Base-by-base conservation (phyloP, 2,888 invertebrate genomes). In the Nemotelus nigrinus region DNA sequence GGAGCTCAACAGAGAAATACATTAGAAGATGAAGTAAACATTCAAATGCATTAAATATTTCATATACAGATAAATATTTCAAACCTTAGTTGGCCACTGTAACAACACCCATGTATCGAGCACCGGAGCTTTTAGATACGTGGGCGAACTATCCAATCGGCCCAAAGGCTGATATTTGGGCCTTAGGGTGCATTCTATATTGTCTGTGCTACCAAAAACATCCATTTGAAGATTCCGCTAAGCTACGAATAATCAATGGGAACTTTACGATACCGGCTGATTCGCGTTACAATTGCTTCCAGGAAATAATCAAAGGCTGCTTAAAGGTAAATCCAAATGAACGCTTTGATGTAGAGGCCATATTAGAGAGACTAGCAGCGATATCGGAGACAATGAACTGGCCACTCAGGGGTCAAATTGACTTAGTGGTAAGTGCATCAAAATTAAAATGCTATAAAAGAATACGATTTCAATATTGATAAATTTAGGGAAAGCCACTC, bases 51-150 rank as follows among this genome's bases (percentile, higher is more conserved):
- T 65, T 65, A 7, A 45, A 44, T 65, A 47, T 10, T n/a, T 25
- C 2, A 67, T 25, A 48, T 67, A 25, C 7, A 57, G 25, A 8
- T 25, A 10, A 57, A 57, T 45, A 45, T 48, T 67, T 50, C 67
- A 78, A 79, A 76, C 80, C 89, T 90, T 86, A 93, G 91, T 88
- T 94, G 89, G 92, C 93, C 64, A 90, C 91, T 83, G 92, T 91
- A 83, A 96, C 96, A 43, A 96, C 96, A 7, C 96, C 96, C 0
- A 96, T 96, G 99, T 99, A 99, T 87, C 90, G 99, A 85, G 95
- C 99, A 0, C 99, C 99, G 48, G 99, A 99, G 90, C 97, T 99
- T 93, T 90, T 99, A 80, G 98, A 99, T 85, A 96, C 98, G 3
- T 99, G 99, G 95, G 96, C 94, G 84, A 98, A 99, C 86, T 93